Evolutionary conservation across 1,140 invertebrate species (phyloP), one percentile per base, ranked within the genome.

Genomic region (Papilio xuthus): DNA sequence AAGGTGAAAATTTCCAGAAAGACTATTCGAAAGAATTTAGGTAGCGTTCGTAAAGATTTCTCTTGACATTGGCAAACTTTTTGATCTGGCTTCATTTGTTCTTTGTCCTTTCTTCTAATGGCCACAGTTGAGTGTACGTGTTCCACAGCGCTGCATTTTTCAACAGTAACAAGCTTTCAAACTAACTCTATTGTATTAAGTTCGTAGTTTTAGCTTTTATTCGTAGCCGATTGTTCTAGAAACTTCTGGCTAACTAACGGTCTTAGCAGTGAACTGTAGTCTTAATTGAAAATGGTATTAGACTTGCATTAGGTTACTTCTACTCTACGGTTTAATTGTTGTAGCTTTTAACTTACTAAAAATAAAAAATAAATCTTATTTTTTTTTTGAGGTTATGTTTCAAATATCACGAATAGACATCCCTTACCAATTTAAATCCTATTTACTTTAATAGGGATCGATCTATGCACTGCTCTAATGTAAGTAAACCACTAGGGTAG

Each of bases 201-300:
- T 75, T 75, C 50, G 26, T 50, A 60, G 73, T 56, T 75, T 56
- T 60, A 75, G 73, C 50, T 75, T 75, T 75, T 60, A 75, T 75
- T 75, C 50, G 50, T 7, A n/a, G 23, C 37, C 50, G n/a, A 75
- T 75, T 75, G 73, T 75, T 75, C 41, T 75, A 28, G 15, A 75
- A 75, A 75, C 50, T 75, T 75, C 50, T 60, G 50, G 28, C 73
- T 37, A 37, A 75, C 73, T 75, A 53, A 56, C 28, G n/a, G 18
- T 50, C 72, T 53, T 44, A 74, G 72, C 20, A 50, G 72, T 44
- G 44, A 32, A 28, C 60, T 67, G 26, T 50, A 74, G 23, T 26
- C 72, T 47, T 47, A 74, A 74, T 73, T 74, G 72, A 67, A 67
- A 67, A 67, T 67, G 60, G 28, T 67, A 67, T 67, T 67, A 67